Conservation (phyloP, 2,888 invertebrate species). For the Lycophotia porphyrea region DNA sequence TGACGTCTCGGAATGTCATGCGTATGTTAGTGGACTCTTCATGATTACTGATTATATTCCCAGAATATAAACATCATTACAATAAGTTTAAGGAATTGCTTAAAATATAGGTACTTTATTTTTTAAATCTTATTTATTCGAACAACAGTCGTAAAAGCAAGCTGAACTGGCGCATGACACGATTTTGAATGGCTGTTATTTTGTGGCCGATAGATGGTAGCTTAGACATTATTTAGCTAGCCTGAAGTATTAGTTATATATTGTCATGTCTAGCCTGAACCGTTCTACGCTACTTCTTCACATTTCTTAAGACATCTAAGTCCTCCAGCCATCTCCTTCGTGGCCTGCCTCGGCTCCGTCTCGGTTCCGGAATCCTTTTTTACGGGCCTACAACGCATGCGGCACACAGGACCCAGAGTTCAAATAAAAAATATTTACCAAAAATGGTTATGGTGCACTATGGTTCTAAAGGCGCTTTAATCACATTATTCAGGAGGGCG, state of each 20-base stretch:
- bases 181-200: background rate
- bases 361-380: background rate
- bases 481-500: background rate
- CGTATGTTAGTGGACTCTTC: constrained; percentile 43
- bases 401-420: background rate
- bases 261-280: background rate
- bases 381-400: background rate
- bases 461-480: background rate
- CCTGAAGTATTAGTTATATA: background rate
- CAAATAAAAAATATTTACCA: background rate
- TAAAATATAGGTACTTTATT: background rate
- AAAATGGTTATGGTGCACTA: background rate
- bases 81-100: background rate
- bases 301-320: background rate
- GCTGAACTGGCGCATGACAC: background rate
- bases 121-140: background rate
- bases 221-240: background rate
- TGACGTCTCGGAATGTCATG: constrained; percentile 65
- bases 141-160: background rate
- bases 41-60: constrained; percentile 39
- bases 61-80: constrained; percentile 31
- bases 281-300: background rate
- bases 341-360: background rate
- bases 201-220: background rate
- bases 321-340: background rate